Evolutionary conservation across 2,888 invertebrate genomes (phyloP), one percentile per base, ranked within the genome.

Genomic region (Electrophaes corylata): DNA sequence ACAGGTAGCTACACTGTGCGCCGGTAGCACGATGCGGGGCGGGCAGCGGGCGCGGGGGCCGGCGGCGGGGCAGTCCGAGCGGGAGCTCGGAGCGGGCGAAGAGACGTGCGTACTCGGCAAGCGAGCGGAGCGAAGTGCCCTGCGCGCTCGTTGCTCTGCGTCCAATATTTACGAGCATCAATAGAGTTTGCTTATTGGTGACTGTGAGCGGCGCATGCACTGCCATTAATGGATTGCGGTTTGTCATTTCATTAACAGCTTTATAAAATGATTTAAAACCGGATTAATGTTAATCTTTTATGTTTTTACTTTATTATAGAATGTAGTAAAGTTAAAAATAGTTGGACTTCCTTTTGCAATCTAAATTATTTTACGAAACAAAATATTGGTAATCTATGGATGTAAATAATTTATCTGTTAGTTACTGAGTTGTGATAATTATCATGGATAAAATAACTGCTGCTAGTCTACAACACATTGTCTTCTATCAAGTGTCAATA

Each of bases 151-250:
- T 70, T 47, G 70, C 70, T 62, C 59, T 66, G 69, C 33, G n/a
- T 35, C 60, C 66, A 65, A 70, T 76, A 78, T 77, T 78, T 78
- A n/a, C n/a, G n/a, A n/a, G n/a, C n/a, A 77, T 47, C 48, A 29
- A 52, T 12, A 66, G 67, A 64, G 60, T 69, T 66, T 67, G 75
- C 74, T 73, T 76, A 73, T 74, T 74, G 69, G 71, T 67, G 71
- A 67, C n/a, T n/a, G n/a, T n/a, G n/a, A n/a, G n/a, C n/a, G n/a
- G 72, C 72, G 69, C 75, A n/a, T 72, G 66, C 40, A 29, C 37
- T 47, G 43, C 60, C 48, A 75, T 78, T 81, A 76, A 75, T 71
- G 75, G 75, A 80, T 77, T 78, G 77, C 72, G 71, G 74, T 73
- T 70, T 63, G 64, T 69, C 65, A 66, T 65, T 71, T 75, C 70